Conservation (phyloP, 2,113 vertebrate genomes). For the Rhegmatorhina hoffmannsi region DNA sequence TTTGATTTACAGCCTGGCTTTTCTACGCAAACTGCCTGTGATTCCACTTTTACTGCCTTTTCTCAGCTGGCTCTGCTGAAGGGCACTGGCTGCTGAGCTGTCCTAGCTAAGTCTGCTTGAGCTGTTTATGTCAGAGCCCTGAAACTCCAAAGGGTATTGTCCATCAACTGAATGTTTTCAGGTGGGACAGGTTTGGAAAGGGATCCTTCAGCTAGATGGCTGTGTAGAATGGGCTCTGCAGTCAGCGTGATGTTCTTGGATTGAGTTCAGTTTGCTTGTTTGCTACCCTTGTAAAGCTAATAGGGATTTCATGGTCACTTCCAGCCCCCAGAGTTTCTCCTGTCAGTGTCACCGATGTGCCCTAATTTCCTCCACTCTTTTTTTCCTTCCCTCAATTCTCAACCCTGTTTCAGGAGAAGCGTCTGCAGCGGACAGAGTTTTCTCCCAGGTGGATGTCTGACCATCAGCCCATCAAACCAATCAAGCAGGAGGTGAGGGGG, state of each 20-base stretch:
- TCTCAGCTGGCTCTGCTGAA: neutral
- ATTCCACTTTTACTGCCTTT: conserved; percentile 25
- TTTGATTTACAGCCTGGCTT: conserved; percentile 47
- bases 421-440: conserved; percentile 84
- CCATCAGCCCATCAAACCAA: conserved; percentile 75
- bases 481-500: conserved; percentile 80
- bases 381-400: conserved; percentile 59
- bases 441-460: conserved; percentile 79
- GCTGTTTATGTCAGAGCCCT: neutral
- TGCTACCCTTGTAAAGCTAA: conserved; percentile 37
- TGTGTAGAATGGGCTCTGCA: neutral
- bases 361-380: conserved; percentile 69
- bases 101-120: neutral
- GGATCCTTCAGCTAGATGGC: neutral
- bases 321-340: conserved; percentile 41
- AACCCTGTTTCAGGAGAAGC: conserved; percentile 82
- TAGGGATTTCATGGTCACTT: conserved; percentile 47
- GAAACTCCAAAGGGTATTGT: neutral
- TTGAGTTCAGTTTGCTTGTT: conserved; percentile 33
- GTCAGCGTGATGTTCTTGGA: conserved; percentile 15
- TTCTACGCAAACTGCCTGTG: conserved; percentile 17
- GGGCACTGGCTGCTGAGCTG: neutral
- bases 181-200: neutral
- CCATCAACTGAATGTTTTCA: neutral
- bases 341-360: conserved; percentile 28